Conservation (phyloP, 2,113 vertebrate genomes). For the Hippocampus guttulatus region DNA sequence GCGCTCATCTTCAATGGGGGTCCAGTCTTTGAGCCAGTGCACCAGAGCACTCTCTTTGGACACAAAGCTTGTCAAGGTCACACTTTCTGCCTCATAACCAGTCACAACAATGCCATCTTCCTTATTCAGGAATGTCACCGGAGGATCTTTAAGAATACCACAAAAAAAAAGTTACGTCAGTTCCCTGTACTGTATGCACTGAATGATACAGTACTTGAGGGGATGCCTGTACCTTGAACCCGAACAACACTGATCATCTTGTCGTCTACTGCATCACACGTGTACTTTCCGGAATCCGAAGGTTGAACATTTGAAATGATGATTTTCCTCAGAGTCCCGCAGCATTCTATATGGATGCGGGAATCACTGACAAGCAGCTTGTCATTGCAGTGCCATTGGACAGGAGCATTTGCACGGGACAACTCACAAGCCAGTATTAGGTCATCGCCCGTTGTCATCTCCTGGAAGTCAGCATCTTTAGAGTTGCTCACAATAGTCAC, state of each 20-base stretch:
- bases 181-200: neutral
- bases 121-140: conserved; percentile 75
- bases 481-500: conserved; percentile 76
- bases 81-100: conserved; percentile 74
- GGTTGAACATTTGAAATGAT: conserved; percentile 60
- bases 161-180: neutral
- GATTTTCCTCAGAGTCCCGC: conserved; percentile 69
- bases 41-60: conserved; percentile 66
- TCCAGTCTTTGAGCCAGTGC: conserved; percentile 78
- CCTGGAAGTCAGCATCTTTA: conserved; percentile 51
- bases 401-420: conserved; percentile 59
- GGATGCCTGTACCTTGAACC: conserved; percentile 63
- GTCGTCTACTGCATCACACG: conserved; percentile 68
- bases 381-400: conserved; percentile 70
- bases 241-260: conserved; percentile 66
- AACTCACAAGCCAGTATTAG: conserved; percentile 79
- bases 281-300: conserved; percentile 73
- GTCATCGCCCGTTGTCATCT: conserved; percentile 72
- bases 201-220: neutral
- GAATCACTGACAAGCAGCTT: conserved; percentile 48
- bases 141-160: conserved; percentile 56
- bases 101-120: conserved; percentile 66
- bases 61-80: conserved; percentile 75
- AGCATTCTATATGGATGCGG: conserved; percentile 62
- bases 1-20: conserved; percentile 63